These are phyloP conservation scores for Pemphigus obesinymphae DNA, from an alignment of 1,140 invertebrate species.

Conservation along the genomic window DNA sequence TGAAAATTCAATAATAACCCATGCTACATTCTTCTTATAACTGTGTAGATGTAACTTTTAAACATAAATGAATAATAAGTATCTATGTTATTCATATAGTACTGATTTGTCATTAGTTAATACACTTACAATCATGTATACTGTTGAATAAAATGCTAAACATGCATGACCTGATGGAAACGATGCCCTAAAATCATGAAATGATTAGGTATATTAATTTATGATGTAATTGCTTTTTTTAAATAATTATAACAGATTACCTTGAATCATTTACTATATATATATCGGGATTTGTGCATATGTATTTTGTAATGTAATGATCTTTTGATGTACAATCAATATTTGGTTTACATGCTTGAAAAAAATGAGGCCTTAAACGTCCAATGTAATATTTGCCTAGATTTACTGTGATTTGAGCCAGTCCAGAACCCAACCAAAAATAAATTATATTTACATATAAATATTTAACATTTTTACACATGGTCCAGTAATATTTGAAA, in stretches of 20 bases:
- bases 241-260: conserved; percentile 14
- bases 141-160: conserved; percentile 45
- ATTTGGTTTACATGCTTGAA: conserved; percentile 44
- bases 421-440: conserved; percentile 47
- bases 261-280: conserved; percentile 29
- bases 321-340: conserved; percentile 42
- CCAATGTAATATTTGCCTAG: conserved; percentile 59
- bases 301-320: conserved; percentile 43
- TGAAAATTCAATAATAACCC: conserved; percentile 46
- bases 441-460: conserved; percentile 24
- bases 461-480: not conserved
- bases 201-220: not conserved
- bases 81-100: not conserved
- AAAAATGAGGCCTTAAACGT: conserved; percentile 60
- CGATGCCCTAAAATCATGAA: conserved; percentile 44
- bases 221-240: not conserved
- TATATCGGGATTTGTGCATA: conserved; percentile 34
- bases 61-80: not conserved
- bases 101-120: not conserved
- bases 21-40: conserved; percentile 29
- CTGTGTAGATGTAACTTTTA: conserved; percentile 15
- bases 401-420: conserved; percentile 54
- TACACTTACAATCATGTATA: conserved; percentile 43
- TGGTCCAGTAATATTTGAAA: not conserved
- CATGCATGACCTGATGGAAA: conserved; percentile 47